Evolutionary conservation across 1,140 invertebrate genomes (phyloP).

Genomic region (Eueides isabella): DNA sequence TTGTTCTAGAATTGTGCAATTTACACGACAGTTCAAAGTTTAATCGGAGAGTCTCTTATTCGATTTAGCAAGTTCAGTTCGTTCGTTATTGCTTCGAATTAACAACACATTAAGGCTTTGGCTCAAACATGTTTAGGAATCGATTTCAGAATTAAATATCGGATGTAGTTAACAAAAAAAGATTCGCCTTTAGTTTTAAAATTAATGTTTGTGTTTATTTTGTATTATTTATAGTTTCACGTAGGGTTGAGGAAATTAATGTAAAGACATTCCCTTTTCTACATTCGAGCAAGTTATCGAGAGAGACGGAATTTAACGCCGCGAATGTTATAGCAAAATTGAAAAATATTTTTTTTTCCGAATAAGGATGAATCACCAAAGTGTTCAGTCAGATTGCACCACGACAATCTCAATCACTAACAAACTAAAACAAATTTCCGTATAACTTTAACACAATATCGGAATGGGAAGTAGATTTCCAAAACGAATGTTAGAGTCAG

Average conservation of each 20-base stretch:
- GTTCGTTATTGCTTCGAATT: conserved; percentile 34
- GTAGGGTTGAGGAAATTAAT: too few relatives aligned
- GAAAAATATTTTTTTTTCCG: too few relatives aligned
- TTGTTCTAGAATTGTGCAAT: conserved; percentile 28
- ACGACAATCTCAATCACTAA: too few relatives aligned
- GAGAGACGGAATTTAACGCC: too few relatives aligned
- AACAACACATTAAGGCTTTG: conserved; percentile 32
- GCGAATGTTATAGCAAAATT: too few relatives aligned
- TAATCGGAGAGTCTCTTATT: conserved; percentile 38
- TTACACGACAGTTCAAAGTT: conserved; percentile 37
- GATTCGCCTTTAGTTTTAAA: not conserved
- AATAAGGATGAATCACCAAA: too few relatives aligned
- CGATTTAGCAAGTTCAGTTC: conserved; percentile 33
- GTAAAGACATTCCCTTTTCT: too few relatives aligned
- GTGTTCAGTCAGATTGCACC: too few relatives aligned
- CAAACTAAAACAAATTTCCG: conserved; percentile 11
- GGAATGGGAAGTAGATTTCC: conserved; percentile 3
- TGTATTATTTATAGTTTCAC: too few relatives aligned
- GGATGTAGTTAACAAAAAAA: not conserved
- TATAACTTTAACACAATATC: conserved; percentile 1
- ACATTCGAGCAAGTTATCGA: too few relatives aligned
- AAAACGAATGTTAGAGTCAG: conserved; percentile 17
- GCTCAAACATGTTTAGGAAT: conserved; percentile 21
- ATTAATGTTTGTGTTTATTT: not conserved
- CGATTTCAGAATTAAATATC: conserved; percentile 11